Percentiles rank a stretch among this genome's conserved stretches.
Conservation (phyloP, 2,888 invertebrate species). For the Callosobruchus maculatus region DNA sequence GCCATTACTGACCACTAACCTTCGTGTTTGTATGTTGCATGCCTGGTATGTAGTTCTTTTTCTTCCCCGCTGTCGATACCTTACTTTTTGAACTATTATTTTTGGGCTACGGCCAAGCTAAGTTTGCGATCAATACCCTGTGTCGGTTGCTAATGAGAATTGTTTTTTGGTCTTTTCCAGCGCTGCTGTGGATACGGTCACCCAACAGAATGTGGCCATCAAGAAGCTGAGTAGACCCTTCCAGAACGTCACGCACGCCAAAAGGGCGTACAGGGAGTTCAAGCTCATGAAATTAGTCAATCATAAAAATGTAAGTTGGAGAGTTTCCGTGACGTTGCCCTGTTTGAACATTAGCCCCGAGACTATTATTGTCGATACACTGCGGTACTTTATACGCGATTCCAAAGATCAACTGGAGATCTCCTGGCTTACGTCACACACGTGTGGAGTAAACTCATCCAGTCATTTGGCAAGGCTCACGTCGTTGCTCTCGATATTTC, state of each 20-base stretch:
- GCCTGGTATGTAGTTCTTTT: neutral
- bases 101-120: neutral
- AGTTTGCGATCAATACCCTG: neutral
- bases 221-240: constrained; percentile 99
- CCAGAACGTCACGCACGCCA: constrained; percentile 99
- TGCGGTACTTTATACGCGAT: too few species aligned
- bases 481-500: too few species aligned
- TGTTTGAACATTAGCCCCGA: too few species aligned
- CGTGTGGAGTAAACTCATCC: too few species aligned
- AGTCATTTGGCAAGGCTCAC: too few species aligned
- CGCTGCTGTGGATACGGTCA: constrained; percentile 94
- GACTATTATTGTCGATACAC: too few species aligned
- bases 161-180: constrained; percentile 56
- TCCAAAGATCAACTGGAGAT: too few species aligned
- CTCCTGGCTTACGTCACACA: too few species aligned
- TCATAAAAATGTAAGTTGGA: constrained; percentile 98
- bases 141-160: neutral
- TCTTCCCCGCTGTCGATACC: neutral
- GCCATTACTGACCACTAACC: neutral
- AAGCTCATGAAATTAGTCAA: constrained; percentile 99
- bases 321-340: too few species aligned
- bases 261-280: constrained; percentile 98
- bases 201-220: constrained; percentile 96
- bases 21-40: neutral
- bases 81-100: neutral